Evolutionary conservation across 2,797 vertebrate species (phyloP), one percentile per base, ranked within the genome.

Genomic region (Enteromius treurensis): DNA sequence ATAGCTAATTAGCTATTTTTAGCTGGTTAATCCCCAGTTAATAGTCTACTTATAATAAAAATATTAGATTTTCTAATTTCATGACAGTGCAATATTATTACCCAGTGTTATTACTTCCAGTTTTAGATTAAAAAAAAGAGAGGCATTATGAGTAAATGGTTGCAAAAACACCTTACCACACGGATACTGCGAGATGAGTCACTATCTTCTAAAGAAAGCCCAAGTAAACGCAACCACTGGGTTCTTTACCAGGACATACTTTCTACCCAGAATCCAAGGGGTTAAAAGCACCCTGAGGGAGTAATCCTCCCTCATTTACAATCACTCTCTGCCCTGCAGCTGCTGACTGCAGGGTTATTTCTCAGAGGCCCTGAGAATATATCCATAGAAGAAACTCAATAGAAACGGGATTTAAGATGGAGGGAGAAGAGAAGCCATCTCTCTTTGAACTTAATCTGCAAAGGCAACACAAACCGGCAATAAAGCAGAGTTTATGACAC

Each of bases 381-480:
- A 93, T 93, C 93, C 90, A 87, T 85, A 87, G 86, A 91, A 86
- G 85, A 85, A 88, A 90, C 89, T 84, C 88, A 92, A 89, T 87
- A 91, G 89, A 92, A 93, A 90, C 87, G 85, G 92, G 93, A 94
- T 94, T 95, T 92, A 93, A 92, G 90, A 93, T 90, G 91, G 85
- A 86, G 88, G 89, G 88, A 91, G 79, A 87, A 91, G 89, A 92
- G 88, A 78, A 85, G 87, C 88, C 78, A 84, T 90, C 89, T 93
- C 89, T 92, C 92, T 94, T 93, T 95, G 90, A 94, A 92, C 90
- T 91, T 94, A 93, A 95, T 94, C 94, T 94, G 91, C 91, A 87
- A 83, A 87, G 90, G 92, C 91, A 93, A 92, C 89, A 93, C 91
- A 93, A 93, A 92, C 93, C 82, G 90, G 89, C 91, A 92, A 92